Evolutionary conservation across 2,113 vertebrate genomes (phyloP), one percentile per base, ranked within the genome.

Genomic region (Microcebus tavaratra): DNA sequence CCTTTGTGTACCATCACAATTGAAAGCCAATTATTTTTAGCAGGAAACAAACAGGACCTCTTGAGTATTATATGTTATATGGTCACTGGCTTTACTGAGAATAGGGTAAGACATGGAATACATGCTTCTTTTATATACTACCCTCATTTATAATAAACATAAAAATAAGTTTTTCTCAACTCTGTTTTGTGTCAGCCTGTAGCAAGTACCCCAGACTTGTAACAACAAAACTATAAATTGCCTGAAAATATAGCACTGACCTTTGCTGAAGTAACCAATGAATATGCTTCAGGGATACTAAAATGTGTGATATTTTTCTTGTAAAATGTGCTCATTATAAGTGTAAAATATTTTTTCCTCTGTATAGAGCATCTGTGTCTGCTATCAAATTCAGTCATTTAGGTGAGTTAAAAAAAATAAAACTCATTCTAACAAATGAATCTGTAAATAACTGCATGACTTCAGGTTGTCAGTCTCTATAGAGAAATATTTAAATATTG

Each of bases 271-370:
- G 31, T 76, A 96, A 94, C 23, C 59, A 89, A 17, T 87, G 63
- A 97, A 78, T 76, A 80, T 81, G 17, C 45, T 72, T 94, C 17
- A 63, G 91, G 89, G 70, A 88, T 45, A 96, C 65, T 93, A 95
- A 97, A 89, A 59, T 76, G 21, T 93, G 63, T 89, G 78, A 21
- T 73, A 87, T 97, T 97, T 97, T 97, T 75, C 53, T 91, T 96
- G 50, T 72, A 67, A 97, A 96, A 91, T 88, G 79, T 94, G n/a
- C 61, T 94, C 59, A 76, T 96, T 96, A 94, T 53, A 70, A 45
- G 75, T 36, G 8, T 73, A 73, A 73, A 94, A 94, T 86, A 21
- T 27, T 34, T 86, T 81, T 92, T 14, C 14, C 27, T 65, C 45
- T 95, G 0, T 88, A 4, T 36, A 75, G 12, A n/a, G 12, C 23